These are phyloP conservation scores for Bradypodion ventrale DNA, from an alignment of 2,797 vertebrate species.

Conservation along the genomic window DNA sequence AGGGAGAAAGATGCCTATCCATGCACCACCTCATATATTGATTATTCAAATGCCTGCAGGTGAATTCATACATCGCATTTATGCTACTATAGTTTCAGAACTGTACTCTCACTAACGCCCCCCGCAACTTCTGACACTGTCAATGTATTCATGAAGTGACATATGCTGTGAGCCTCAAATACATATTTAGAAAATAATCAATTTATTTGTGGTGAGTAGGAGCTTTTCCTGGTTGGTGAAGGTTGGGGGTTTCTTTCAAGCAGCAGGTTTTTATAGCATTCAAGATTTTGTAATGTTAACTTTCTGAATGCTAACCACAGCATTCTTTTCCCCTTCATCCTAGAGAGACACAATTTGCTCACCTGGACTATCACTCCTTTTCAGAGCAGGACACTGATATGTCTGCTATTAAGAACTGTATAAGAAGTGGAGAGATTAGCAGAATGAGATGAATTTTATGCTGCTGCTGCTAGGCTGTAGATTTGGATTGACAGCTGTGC, in stretches of 20 bases:
- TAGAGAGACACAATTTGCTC: neutral
- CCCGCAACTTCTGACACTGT: neutral
- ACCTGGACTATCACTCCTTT: neutral
- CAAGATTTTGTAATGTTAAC: neutral
- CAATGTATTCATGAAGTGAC: slow-evolving; percentile 5
- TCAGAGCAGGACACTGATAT: slow-evolving; percentile 7
- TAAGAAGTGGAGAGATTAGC: slow-evolving; percentile 18
- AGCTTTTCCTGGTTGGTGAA: neutral
- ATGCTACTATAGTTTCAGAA: neutral
- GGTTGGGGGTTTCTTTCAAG: neutral
- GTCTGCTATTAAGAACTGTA: slow-evolving; percentile 20
- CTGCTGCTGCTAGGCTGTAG: neutral
- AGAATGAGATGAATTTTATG: neutral
- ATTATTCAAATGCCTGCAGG: slow-evolving; percentile 16
- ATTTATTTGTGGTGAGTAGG: neutral
- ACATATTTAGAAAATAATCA: slow-evolving; percentile 2
- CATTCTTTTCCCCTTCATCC: neutral
- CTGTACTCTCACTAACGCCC: no score
- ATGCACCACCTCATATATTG: neutral
- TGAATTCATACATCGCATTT: slow-evolving; percentile 1
- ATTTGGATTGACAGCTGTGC: neutral
- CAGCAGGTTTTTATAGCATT: slow-evolving; percentile 19
- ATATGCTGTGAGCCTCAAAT: slow-evolving; percentile 20
- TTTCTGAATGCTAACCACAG: neutral
- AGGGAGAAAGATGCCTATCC: slow-evolving; percentile 1